A percentile compares a stretch with the other conserved stretches of the same genome.
These are phyloP conservation scores for Sciurus vulgaris DNA, from an alignment of 2,797 vertebrate genomes.

Conservation along the genomic window DNA sequence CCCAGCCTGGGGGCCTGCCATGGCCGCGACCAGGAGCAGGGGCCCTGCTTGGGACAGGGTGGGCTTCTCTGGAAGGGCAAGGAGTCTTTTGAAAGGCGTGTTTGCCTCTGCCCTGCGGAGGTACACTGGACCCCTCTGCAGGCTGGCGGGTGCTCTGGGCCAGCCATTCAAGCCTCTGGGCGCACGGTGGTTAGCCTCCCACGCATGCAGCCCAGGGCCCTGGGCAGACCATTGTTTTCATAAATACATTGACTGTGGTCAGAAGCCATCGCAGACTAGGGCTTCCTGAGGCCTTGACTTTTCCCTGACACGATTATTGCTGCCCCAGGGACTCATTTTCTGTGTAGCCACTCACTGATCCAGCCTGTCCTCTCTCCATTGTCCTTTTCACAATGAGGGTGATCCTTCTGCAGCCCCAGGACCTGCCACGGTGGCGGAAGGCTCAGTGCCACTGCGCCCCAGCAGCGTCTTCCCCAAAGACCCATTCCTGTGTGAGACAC, in stretches of 20 bases:
- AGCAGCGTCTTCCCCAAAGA: background rate
- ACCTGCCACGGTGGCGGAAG: rapidly evolving
- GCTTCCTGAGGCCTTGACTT: slow-evolving; percentile 89
- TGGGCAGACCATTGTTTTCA: slow-evolving; percentile 80
- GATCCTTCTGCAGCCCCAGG: background rate
- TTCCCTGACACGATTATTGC: slow-evolving; percentile 89
- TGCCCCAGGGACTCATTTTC: slow-evolving; percentile 89
- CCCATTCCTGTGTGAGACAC: background rate
- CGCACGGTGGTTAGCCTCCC: slow-evolving; percentile 78
- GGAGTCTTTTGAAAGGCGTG: background rate
- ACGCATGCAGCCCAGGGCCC: background rate
- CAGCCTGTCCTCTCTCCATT: slow-evolving; percentile 23
- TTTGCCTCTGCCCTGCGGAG: background rate
- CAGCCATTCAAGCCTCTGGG: slow-evolving; percentile 65
- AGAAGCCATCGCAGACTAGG: slow-evolving; percentile 86
- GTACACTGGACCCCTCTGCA: background rate
- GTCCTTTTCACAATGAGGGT: slow-evolving; percentile 55
- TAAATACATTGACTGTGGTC: slow-evolving; percentile 85
- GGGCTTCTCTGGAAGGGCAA: rapidly evolving
- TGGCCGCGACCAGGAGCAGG: background rate
- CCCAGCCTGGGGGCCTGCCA: background rate
- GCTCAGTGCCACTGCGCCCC: rapidly evolving
- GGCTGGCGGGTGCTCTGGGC: background rate
- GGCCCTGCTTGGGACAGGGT: background rate
- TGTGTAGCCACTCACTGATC: slow-evolving; percentile 86